These are phyloP conservation scores for Pseudoips prasinana DNA, from an alignment of 2,888 invertebrate species.

Conservation along the genomic window DNA sequence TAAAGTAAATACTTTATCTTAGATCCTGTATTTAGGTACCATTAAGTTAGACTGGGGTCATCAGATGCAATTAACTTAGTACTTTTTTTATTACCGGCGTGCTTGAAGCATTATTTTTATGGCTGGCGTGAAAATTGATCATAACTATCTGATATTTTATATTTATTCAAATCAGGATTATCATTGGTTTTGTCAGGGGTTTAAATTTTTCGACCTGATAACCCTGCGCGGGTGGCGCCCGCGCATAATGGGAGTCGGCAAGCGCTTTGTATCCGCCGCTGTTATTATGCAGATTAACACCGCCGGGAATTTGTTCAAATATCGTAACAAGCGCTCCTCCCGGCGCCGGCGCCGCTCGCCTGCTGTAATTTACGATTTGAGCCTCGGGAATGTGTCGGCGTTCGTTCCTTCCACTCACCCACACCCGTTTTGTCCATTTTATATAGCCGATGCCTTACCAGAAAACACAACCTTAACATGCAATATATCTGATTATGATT, in stretches of 20 bases:
- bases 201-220: constrained; percentile 37
- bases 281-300: constrained; percentile 83
- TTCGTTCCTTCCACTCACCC: constrained; percentile 56
- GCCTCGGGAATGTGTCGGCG: constrained; percentile 72
- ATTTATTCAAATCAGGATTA: too few species aligned
- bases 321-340: constrained; percentile 79
- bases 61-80: too few species aligned
- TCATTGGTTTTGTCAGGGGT: too few species aligned
- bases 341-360: constrained; percentile 76
- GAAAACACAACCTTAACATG: constrained; percentile 45
- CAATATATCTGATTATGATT: constrained; percentile 39
- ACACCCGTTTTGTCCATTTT: constrained; percentile 57
- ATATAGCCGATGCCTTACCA: constrained; percentile 52
- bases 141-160: too few species aligned
- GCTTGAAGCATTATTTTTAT: too few species aligned
- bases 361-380: constrained; percentile 73
- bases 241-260: constrained; percentile 76
- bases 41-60: too few species aligned
- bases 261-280: constrained; percentile 76
- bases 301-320: constrained; percentile 82
- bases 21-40: too few species aligned
- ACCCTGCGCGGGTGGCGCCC: constrained; percentile 69
- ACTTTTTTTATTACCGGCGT: too few species aligned
- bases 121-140: too few species aligned
- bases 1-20: too few species aligned